phyloP scores from a whole-genome alignment of 2,113 vertebrate species.

The Tyrannus savana region DNA sequence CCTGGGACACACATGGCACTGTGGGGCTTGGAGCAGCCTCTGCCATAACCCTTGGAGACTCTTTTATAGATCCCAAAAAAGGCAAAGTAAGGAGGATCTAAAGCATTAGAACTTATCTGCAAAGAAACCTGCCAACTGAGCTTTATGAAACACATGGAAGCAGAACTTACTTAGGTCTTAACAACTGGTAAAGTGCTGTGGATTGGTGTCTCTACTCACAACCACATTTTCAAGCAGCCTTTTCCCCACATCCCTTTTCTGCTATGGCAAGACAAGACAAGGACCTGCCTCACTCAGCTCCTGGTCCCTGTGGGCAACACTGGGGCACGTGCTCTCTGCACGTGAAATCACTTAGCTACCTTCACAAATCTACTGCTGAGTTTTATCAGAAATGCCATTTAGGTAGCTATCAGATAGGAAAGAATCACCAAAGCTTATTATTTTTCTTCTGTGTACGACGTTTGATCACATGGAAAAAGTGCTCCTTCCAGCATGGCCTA shows the following conservation, averaged over 20 bases:
- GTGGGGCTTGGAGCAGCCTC: neutral
- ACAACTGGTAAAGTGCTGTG: neutral
- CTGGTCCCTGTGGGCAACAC: neutral
- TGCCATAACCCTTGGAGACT: neutral
- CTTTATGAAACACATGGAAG: neutral
- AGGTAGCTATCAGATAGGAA: neutral
- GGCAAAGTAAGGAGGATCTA: neutral
- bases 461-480: neutral
- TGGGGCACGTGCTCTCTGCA: neutral
- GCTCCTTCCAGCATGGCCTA: neutral
- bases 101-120: neutral
- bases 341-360: neutral
- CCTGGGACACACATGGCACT: neutral
- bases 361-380: neutral
- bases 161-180: neutral
- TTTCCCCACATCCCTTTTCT: neutral
- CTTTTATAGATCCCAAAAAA: neutral
- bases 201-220: neutral
- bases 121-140: neutral
- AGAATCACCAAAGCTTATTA: neutral
- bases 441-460: neutral
- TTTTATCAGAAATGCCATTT: constrained; percentile 34
- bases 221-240: neutral
- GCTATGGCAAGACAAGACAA: neutral
- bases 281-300: neutral